These are phyloP conservation scores for Brotogeris chrysoptera DNA, from an alignment of 2,797 vertebrate species.

Conservation along the genomic window DNA sequence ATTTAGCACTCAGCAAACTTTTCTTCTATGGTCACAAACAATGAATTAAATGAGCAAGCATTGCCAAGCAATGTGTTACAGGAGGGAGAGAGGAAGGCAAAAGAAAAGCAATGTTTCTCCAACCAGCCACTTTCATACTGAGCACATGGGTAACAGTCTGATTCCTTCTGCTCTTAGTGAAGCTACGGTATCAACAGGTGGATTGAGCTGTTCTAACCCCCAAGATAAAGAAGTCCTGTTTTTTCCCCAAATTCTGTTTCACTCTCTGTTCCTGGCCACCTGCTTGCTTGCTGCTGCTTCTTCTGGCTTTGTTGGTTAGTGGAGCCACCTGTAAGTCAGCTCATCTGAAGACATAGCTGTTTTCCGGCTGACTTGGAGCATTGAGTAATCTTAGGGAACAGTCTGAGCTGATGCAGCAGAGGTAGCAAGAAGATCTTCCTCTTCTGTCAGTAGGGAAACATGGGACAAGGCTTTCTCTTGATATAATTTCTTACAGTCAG, in stretches of 20 bases:
- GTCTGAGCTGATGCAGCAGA: not conserved
- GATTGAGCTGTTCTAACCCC: not conserved
- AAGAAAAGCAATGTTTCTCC: not conserved
- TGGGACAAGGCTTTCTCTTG: not conserved
- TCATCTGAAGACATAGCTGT: not conserved
- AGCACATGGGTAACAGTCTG: not conserved
- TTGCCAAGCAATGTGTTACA: not conserved
- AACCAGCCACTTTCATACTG: rapidly evolving
- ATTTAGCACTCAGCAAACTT: not conserved
- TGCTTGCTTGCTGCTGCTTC: not conserved
- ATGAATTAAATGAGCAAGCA: not conserved
- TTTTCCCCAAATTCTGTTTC: not conserved
- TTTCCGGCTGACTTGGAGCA: not conserved
- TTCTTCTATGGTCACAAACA: not conserved
- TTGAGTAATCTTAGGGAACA: not conserved
- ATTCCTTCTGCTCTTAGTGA: not conserved
- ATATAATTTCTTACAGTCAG: not conserved
- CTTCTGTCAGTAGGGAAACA: not conserved
- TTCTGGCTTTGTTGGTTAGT: not conserved
- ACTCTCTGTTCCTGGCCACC: not conserved
- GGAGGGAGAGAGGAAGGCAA: not conserved
- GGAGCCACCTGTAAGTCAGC: not conserved
- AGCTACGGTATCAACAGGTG: not conserved
- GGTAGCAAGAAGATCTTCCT: not conserved
- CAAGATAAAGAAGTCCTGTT: not conserved